These are phyloP conservation scores for Thysanoteuthis rhombus DNA, from an alignment of 2,888 invertebrate species.

Conservation along the genomic window DNA sequence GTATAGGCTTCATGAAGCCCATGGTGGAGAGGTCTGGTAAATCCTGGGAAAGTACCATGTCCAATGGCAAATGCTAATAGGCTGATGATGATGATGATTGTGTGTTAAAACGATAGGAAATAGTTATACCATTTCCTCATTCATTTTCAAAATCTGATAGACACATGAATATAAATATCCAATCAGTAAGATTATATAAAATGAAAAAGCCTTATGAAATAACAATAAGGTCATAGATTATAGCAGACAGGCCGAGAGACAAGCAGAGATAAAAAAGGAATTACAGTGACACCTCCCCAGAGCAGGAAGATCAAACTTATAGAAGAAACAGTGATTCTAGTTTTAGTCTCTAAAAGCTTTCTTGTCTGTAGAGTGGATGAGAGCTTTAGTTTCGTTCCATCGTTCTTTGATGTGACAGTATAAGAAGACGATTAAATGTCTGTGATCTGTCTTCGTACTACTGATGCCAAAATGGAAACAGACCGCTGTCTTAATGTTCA, in stretches of 20 bases:
- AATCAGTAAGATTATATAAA: too few species aligned
- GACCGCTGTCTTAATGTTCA: neutral
- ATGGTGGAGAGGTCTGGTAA: too few species aligned
- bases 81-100: too few species aligned
- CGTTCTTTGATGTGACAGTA: neutral
- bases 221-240: neutral
- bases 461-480: neutral
- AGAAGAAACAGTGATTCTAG: neutral
- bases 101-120: too few species aligned
- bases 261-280: neutral
- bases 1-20: too few species aligned
- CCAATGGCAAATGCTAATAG: too few species aligned
- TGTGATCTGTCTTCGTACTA: too few species aligned
- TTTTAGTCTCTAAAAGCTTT: neutral
- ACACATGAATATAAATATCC: neutral
- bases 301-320: neutral
- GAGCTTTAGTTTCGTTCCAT: neutral
- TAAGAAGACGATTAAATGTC: neutral
- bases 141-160: neutral
- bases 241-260: neutral
- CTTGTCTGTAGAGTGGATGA: neutral
- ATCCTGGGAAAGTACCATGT: too few species aligned
- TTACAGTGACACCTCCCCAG: neutral
- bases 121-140: neutral
- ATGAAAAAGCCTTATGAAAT: neutral